These are phyloP conservation scores for Stenotaenia linearis DNA, from an alignment of 2,888 invertebrate species.

Conservation along the genomic window DNA sequence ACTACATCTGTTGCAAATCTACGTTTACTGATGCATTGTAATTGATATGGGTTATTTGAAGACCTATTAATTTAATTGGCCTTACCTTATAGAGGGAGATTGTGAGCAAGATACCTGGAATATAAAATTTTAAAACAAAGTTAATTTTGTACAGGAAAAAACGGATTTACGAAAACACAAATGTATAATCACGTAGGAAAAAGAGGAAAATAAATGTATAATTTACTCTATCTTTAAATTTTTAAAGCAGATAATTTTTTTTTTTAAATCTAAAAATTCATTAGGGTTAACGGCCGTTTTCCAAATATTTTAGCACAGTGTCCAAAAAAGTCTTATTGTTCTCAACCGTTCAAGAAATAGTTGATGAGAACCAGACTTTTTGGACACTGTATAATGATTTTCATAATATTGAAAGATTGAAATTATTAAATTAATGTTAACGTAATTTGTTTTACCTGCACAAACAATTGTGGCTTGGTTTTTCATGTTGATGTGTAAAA, in stretches of 20 bases:
- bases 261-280: no score
- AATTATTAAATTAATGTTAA: neutral
- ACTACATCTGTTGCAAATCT: neutral
- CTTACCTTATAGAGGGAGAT: neutral
- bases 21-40: neutral
- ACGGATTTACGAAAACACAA: neutral
- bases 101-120: neutral
- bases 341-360: no score
- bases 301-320: no score
- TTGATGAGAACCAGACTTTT: no score
- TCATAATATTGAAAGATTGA: neutral
- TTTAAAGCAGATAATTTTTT: no score
- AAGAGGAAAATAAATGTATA: no score
- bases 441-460: neutral
- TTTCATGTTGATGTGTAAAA: neutral
- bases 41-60: neutral
- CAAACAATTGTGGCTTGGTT: neutral
- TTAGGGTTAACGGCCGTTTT: no score
- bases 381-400: neutral
- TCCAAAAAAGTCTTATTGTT: neutral
- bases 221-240: no score
- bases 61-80: neutral
- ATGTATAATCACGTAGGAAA: neutral
- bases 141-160: neutral
- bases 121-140: neutral